These are phyloP conservation scores for Pseudoips prasinana DNA, from an alignment of 2,888 invertebrate genomes.

Conservation along the genomic window DNA sequence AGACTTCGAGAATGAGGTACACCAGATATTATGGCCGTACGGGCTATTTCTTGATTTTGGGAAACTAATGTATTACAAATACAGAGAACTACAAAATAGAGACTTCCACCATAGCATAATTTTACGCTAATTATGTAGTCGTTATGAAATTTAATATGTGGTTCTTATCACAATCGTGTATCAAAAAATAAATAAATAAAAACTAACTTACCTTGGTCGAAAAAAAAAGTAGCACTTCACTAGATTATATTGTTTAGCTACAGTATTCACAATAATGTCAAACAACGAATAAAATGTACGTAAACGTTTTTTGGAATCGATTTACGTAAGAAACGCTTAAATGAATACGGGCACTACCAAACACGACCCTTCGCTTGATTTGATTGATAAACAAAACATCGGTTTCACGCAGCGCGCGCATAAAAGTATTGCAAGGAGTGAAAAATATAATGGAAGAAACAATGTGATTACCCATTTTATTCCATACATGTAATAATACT, in stretches of 20 bases:
- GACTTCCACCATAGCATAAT: too few species aligned
- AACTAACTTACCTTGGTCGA: slow-evolving; percentile 23
- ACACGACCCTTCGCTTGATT: slow-evolving; percentile 50
- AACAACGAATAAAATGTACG: slow-evolving; percentile 1
- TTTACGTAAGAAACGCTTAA: slow-evolving; percentile 47
- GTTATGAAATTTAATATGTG: too few species aligned
- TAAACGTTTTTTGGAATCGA: slow-evolving; percentile 34
- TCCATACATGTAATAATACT: too few species aligned
- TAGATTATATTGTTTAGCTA: slow-evolving; percentile 5
- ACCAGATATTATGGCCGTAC: too few species aligned
- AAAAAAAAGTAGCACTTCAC: slow-evolving; percentile 23
- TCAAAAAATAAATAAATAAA: slow-evolving; percentile 1
- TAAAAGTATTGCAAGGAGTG: slow-evolving; percentile 44
- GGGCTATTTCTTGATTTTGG: too few species aligned
- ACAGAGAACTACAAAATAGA: too few species aligned
- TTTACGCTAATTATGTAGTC: too few species aligned
- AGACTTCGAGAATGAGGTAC: too few species aligned
- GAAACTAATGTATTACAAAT: too few species aligned
- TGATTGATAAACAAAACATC: slow-evolving; percentile 79
- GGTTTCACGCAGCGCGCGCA: slow-evolving; percentile 74
- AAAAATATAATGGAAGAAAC: slow-evolving; percentile 13
- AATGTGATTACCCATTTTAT: too few species aligned
- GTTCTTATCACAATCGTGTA: not conserved
- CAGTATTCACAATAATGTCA: slow-evolving; percentile 9
- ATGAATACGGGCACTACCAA: slow-evolving; percentile 43